These are phyloP conservation scores for Meloidogyne hapla DNA, from an alignment of 1,140 invertebrate genomes.

Conservation along the genomic window DNA sequence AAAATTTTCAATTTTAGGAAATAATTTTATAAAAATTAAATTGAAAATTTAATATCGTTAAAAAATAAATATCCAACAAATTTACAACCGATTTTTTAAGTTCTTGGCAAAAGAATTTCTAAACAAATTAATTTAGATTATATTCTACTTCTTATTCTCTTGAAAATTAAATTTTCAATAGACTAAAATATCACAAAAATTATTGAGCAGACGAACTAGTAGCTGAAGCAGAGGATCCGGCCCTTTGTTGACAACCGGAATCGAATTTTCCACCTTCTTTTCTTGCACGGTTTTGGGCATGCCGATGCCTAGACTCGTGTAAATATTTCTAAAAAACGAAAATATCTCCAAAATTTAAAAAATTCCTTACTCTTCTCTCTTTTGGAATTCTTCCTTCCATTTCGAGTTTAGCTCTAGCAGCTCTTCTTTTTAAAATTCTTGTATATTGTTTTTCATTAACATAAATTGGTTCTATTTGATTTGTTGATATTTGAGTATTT, in stretches of 20 bases:
- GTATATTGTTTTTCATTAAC: slow-evolving; percentile 98
- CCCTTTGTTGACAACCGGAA: slow-evolving; percentile 20
- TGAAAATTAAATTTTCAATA: not conserved
- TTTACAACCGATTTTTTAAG: too few species aligned
- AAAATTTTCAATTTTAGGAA: too few species aligned
- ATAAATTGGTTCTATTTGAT: slow-evolving; percentile 85
- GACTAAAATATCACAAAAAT: not conserved
- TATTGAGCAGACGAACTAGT: not conserved
- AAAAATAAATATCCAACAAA: too few species aligned
- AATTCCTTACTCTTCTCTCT: slow-evolving; percentile 76
- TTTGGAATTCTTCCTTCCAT: slow-evolving; percentile 92
- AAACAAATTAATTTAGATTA: too few species aligned
- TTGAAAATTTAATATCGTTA: too few species aligned
- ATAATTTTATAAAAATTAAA: too few species aligned
- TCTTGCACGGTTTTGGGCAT: slow-evolving; percentile 93
- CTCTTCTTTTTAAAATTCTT: slow-evolving; percentile 80
- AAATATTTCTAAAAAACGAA: slow-evolving; percentile 82
- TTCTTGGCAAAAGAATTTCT: too few species aligned
- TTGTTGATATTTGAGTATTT: slow-evolving; percentile 55
- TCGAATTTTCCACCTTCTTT: slow-evolving; percentile 90
- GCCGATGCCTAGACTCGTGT: slow-evolving; percentile 94
- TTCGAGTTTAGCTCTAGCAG: slow-evolving; percentile 84
- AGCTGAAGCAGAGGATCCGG: slow-evolving; percentile 6
- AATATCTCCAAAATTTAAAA: not conserved
- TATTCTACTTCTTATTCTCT: too few species aligned